A percentile compares a stretch with the other conserved stretches of the same genome.
phyloP scores from a whole-genome alignment of 1,140 invertebrate genomes.

The Brachionus koreanus region DNA sequence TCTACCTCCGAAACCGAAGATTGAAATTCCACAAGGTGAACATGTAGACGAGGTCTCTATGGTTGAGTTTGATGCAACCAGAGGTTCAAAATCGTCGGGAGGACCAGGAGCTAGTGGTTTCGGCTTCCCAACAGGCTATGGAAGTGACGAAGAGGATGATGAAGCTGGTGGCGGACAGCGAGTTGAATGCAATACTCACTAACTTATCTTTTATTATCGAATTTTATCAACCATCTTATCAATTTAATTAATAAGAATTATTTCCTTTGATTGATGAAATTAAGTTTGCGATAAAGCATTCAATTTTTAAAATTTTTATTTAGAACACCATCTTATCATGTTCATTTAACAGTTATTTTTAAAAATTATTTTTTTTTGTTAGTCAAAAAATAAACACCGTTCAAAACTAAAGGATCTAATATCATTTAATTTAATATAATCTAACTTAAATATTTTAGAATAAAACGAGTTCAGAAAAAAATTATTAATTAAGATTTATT shows the following conservation, averaged over 20 bases:
- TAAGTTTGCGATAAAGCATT: not conserved
- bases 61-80: slow-evolving; percentile 38
- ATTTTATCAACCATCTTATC: not conserved
- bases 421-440: not conserved
- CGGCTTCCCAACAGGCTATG: not conserved
- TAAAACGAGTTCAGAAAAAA: not conserved
- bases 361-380: not conserved
- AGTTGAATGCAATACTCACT: slow-evolving; percentile 44
- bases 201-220: not conserved
- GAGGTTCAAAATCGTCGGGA: not conserved
- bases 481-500: too few relatives aligned
- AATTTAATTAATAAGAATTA: not conserved
- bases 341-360: not conserved
- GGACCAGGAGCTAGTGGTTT: not conserved
- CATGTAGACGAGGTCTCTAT: slow-evolving; percentile 43
- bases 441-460: not conserved
- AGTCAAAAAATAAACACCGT: not conserved
- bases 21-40: slow-evolving; percentile 42
- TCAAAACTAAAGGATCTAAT: not conserved
- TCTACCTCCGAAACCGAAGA: slow-evolving; percentile 15
- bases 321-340: not conserved
- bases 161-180: slow-evolving; percentile 9
- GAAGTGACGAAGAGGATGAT: slow-evolving; percentile 29
- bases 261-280: not conserved
- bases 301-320: not conserved